Percentiles rank a stretch among this genome's conserved stretches.
These are phyloP conservation scores for Acanthosepion esculentum DNA, from an alignment of 2,888 invertebrate species.

Conservation along the genomic window DNA sequence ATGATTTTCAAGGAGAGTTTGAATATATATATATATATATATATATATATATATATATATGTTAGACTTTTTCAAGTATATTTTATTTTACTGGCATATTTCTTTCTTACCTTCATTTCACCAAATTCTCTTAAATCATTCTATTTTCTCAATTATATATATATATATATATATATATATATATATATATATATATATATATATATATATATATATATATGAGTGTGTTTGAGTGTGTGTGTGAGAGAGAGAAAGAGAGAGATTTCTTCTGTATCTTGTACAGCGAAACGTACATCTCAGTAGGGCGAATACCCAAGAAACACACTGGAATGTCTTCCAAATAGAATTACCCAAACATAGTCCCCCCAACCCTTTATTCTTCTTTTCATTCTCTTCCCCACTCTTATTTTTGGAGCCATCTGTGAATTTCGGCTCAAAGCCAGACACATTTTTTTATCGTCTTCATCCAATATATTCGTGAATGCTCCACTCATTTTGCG, in stretches of 20 bases:
- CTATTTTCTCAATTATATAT: too few species aligned
- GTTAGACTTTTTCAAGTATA: too few species aligned
- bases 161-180: neutral
- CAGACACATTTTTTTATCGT: neutral
- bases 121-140: too few species aligned
- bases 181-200: neutral
- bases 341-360: neutral
- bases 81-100: too few species aligned
- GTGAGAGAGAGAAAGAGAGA: neutral
- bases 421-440: neutral
- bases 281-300: neutral
- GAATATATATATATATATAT: too few species aligned
- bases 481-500: neutral
- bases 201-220: neutral
- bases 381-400: neutral
- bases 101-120: too few species aligned
- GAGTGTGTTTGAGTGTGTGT: neutral
- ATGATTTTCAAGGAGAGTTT: too few species aligned
- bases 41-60: too few species aligned
- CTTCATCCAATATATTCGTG: neutral
- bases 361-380: neutral
- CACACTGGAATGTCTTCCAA: neutral
- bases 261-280: neutral
- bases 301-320: neutral
- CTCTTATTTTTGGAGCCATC: neutral